These are phyloP conservation scores for Ochropleura plecta DNA, from an alignment of 2,888 invertebrate species.

Conservation along the genomic window DNA sequence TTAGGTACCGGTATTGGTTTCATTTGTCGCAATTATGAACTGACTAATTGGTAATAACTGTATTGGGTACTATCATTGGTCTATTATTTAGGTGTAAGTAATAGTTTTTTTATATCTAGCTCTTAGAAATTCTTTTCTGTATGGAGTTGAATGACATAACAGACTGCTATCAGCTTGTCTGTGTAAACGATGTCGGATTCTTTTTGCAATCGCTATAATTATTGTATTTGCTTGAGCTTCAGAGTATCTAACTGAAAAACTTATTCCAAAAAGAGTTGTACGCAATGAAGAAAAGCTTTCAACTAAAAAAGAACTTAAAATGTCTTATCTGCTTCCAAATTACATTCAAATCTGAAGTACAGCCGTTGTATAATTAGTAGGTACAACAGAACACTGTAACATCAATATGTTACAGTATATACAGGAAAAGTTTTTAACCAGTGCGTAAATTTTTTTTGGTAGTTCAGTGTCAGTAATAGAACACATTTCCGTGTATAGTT, in stretches of 20 bases:
- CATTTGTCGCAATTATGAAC: constrained; percentile 28
- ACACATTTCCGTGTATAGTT: no score
- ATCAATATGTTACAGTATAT: no score
- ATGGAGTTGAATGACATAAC: neutral
- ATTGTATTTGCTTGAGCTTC: neutral
- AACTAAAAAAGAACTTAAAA: neutral
- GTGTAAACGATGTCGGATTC: neutral
- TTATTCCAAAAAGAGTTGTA: neutral
- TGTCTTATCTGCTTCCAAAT: neutral
- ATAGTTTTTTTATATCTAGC: neutral
- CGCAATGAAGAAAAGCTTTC: neutral
- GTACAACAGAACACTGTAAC: no score
- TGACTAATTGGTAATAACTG: constrained; percentile 15
- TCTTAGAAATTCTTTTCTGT: constrained; percentile 1
- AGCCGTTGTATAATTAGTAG: neutral
- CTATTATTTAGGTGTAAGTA: constrained; percentile 1
- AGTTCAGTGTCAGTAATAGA: no score
- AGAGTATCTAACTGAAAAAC: neutral
- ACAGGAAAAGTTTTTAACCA: no score
- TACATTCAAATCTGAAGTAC: neutral
- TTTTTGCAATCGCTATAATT: neutral
- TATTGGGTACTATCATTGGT: constrained; percentile 12
- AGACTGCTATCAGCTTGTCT: neutral
- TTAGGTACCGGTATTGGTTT: constrained; percentile 28
- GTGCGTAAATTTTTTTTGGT: no score